Base-by-base conservation (phyloP, 1,140 invertebrate species). In the Mamestra configurata region DNA sequence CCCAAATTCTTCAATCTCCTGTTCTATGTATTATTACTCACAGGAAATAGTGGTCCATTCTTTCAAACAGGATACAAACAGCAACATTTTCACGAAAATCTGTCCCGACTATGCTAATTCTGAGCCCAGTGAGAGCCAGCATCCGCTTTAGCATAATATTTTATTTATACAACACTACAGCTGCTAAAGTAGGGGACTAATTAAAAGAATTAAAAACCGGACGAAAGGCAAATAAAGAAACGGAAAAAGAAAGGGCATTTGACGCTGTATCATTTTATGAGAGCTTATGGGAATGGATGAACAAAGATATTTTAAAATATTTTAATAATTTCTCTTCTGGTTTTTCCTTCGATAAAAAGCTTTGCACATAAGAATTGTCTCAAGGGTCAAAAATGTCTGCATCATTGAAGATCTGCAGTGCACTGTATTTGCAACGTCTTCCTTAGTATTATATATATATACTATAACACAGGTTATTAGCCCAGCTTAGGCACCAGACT, bases 111-210 rank as follows among this genome's bases (percentile, higher is more conserved):
- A 55, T 55, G 53, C 22, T 55, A 55, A 55, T 55, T 55, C 22
- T 4, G 22, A 11, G 53, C 13, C 11, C 53, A 22, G 22, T 13
- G 22, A 22, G 13, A 55, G 53, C 53, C 22, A 4, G 53, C 22
- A 24, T 24, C 53, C 53, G 11, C 22, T 55, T 4, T 55, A 22
- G 22, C 4, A 55, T 55, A 18, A 55, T 55, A 18, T 24, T 55
- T 24, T 55, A 55, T 11, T 13, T 55, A 24, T 24, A 55, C 11
- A 55, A 55, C 53, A 55, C 53, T 55, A 55, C 53, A 11, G 53
- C 22, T 24, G 13, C 22, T 13, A 55, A 24, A 55, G 22, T 24
- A 24, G 20, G 53, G 0, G 20, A 20, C 8, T 10, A 55, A 55
- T 55, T 55, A 55, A 24, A 55, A 55, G 8, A 55, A 55, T 10